Base-by-base conservation (phyloP, 2,888 invertebrate genomes). In the Euproctis similis region DNA sequence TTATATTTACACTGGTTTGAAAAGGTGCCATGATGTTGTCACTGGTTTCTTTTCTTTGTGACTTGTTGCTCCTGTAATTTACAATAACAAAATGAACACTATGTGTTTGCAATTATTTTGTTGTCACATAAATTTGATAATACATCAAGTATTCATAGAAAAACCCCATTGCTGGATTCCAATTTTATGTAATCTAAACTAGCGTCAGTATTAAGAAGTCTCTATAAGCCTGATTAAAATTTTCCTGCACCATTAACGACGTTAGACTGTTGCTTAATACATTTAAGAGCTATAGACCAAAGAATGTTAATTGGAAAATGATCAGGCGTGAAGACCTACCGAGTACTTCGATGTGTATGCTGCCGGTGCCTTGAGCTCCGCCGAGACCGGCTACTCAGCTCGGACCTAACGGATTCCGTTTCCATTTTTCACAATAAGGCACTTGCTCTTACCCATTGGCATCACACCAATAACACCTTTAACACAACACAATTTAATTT, bases 331-430 rank as follows among this genome's bases (percentile, higher is more conserved):
- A 19, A 36, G 25, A 9, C 24, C 27, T 36, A 91, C 90, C 90
- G 87, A 49, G 88, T 88, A 54, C 90, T 90, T 35, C 91, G 76
- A 54, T 90, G 89, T 14, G 89, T 87, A 55, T 88, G 87, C 48
- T 87, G 86, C 37, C 88, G 63, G 46, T 84, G 82, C 51, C 90
- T 87, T 20, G 90, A 87, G 46, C 91, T 91, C 38, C 91, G 87
- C 69, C 91, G 85, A 28, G 91, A 91, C 62, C 94, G 90, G 64
- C 93, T 91, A 80, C 95, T 96, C 63, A 94, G 89, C 82, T 96
- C 96, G 31, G 96, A 96, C 68, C 95, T 91, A 59, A 96, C 92
- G 56, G 96, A 96, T 87, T 96, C 96, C 59, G 94, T 95, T 88
- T 96, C 96, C 95, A 95, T 95, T 72, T 82, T 73, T 54, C 50